These are phyloP conservation scores for Rhynchophorus ferrugineus DNA, from an alignment of 1,140 invertebrate genomes.

Conservation along the genomic window DNA sequence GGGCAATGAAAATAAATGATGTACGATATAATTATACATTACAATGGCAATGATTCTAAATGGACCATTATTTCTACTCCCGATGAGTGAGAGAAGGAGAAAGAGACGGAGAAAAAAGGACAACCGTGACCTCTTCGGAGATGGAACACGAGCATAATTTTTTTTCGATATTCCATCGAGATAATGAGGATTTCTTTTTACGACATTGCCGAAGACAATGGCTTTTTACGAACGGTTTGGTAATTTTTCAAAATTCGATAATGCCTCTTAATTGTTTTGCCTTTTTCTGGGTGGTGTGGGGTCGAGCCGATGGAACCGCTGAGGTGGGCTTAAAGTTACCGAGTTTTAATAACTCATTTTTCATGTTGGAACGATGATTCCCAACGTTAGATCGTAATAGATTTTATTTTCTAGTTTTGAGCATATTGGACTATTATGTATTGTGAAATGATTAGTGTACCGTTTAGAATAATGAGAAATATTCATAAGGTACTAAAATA, in stretches of 20 bases:
- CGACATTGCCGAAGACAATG: not conserved
- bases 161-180: not conserved
- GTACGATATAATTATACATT: slow-evolving; percentile 3
- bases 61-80: slow-evolving; percentile 2
- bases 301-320: too few relatives aligned
- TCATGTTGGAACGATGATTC: too few relatives aligned
- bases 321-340: too few relatives aligned
- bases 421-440: too few relatives aligned
- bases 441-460: too few relatives aligned
- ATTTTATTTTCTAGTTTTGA: too few relatives aligned
- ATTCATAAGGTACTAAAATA: too few relatives aligned
- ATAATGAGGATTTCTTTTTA: not conserved
- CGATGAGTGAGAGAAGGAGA: too few relatives aligned
- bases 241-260: not conserved
- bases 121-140: not conserved
- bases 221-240: not conserved
- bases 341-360: too few relatives aligned
- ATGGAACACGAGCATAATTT: not conserved
- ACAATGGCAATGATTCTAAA: slow-evolving; percentile 2
- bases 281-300: not conserved
- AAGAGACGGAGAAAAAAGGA: too few relatives aligned
- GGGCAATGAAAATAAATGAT: slow-evolving; percentile 1
- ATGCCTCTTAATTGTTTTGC: not conserved
- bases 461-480: too few relatives aligned
- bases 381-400: too few relatives aligned